Conservation (phyloP, 1,140 invertebrate species). For the Lordiphosa mommai region DNA sequence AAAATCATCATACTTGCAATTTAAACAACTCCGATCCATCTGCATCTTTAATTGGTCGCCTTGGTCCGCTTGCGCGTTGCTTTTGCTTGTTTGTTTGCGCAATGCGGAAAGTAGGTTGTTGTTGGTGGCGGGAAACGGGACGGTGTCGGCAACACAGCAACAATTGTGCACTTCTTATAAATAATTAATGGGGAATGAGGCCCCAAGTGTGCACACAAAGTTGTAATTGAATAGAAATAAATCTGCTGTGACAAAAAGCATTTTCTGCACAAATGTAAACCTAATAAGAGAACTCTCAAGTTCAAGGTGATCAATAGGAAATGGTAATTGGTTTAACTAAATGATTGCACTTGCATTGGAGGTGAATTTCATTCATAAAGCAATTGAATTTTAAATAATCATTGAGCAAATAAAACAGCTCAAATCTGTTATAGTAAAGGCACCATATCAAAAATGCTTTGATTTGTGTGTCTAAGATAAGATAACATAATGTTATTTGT, state of each 20-base stretch:
- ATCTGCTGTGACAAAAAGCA: conserved; percentile 10
- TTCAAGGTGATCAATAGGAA: no score
- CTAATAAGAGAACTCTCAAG: no score
- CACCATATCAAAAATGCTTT: no score
- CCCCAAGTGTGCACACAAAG: conserved; percentile 20
- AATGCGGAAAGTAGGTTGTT: conserved; percentile 46
- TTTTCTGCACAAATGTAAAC: neutral
- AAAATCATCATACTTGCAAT: conserved; percentile 71
- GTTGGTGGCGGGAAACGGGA: neutral
- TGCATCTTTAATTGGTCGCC: conserved; percentile 73
- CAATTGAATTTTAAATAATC: no score
- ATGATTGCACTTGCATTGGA: no score
- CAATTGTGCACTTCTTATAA: conserved; percentile 39
- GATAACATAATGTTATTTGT: no score
- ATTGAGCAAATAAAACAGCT: no score
- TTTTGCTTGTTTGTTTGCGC: conserved; percentile 43
- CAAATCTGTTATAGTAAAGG: no score
- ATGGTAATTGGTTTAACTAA: no score
- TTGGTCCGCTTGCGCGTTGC: conserved; percentile 25
- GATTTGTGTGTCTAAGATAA: no score
- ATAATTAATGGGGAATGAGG: conserved; percentile 44
- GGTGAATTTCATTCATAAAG: no score
- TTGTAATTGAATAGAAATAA: conserved; percentile 36
- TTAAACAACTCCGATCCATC: conserved; percentile 74
- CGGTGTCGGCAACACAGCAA: conserved; percentile 17